These are phyloP conservation scores for Thalassophryne amazonica DNA, from an alignment of 2,797 vertebrate species.

Conservation along the genomic window DNA sequence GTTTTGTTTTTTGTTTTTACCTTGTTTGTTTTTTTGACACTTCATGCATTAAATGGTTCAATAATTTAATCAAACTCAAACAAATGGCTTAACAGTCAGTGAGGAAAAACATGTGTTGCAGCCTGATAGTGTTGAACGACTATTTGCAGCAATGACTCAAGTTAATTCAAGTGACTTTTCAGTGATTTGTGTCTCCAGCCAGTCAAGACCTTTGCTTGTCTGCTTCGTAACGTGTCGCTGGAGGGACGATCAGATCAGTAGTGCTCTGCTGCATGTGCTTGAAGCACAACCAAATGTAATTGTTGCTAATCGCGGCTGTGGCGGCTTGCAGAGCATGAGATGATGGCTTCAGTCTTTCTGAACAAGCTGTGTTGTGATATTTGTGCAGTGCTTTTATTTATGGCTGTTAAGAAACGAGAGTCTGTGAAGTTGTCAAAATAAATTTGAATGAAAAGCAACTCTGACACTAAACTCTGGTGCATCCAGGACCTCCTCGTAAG, in stretches of 20 bases:
- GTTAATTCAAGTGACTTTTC: no score
- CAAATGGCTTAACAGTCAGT: no score
- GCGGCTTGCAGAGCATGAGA: conserved; percentile 5
- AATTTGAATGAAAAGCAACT: conserved; percentile 67
- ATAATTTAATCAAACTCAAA: no score
- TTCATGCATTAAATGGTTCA: no score
- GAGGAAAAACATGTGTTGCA: no score
- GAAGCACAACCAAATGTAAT: conserved; percentile 24
- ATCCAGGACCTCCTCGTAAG: conserved; percentile 70
- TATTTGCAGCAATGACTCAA: no score
- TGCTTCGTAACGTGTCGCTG: no score
- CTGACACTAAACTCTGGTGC: conserved; percentile 70
- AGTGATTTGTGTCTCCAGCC: no score
- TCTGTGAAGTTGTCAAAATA: conserved; percentile 68
- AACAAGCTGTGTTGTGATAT: conserved; percentile 25
- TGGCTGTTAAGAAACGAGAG: conserved; percentile 35
- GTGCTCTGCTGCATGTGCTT: conserved; percentile 33
- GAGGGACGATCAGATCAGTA: conserved; percentile 3
- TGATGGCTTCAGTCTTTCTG: conserved; percentile 23
- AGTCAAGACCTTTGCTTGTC: no score
- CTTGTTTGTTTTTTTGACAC: no score
- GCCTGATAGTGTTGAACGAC: no score
- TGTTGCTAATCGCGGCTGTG: conserved; percentile 13
- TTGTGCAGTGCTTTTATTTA: conserved; percentile 57
- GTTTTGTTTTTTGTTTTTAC: no score